Evolutionary conservation across 64 coral and sea anemone species (phyloP), one percentile per base, ranked within the genome.

Genomic region (Porites lutea): DNA sequence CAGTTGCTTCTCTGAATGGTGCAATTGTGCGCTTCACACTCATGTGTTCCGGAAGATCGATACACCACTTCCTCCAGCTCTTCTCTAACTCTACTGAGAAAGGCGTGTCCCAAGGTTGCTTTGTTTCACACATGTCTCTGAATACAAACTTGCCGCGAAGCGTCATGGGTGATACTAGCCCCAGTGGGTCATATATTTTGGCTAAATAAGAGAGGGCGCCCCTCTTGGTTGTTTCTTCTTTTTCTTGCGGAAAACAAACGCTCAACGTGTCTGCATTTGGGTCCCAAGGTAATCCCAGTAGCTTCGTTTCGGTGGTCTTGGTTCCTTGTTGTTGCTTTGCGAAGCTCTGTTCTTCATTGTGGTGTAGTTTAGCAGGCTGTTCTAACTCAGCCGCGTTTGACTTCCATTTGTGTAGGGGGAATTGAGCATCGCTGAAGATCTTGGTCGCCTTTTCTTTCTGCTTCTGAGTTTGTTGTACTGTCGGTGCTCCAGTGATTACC

Each of bases 401-500:
- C 6, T 90, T 71, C 76, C 88, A 90, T 52, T 90, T 80, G 52
- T 88, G 86, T 0, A 90, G 75, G 2, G 69, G 57, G 27, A 95
- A 90, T 47, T 66, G 62, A 43, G 87, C 88, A 51, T 86, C 93
- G 59, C 47, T 20, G 71, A 95, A 85, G 21, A 93, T 77, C 47
- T 37, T 77, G 46, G 75, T 69, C 19, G 91, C 73, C 8, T 50
- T 57, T 5, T 72, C 71, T 62, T 93, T 93, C 73, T 87, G 83
- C 54, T 93, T 22, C n/a, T 65, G 13, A 3, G 78, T 75, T 79
- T 93, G 50, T 27, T 71, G 14, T 7, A 61, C 74, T 13, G 64
- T 79, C 12, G 58, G n/a, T 67, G 57, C 70, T 9, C 71, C 76
- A 5, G 75, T 69, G 9, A 87, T 93, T 13, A 93, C 4, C 18